Evolutionary conservation across 1,140 invertebrate species (phyloP).

Genomic region (Plodia interpunctella): DNA sequence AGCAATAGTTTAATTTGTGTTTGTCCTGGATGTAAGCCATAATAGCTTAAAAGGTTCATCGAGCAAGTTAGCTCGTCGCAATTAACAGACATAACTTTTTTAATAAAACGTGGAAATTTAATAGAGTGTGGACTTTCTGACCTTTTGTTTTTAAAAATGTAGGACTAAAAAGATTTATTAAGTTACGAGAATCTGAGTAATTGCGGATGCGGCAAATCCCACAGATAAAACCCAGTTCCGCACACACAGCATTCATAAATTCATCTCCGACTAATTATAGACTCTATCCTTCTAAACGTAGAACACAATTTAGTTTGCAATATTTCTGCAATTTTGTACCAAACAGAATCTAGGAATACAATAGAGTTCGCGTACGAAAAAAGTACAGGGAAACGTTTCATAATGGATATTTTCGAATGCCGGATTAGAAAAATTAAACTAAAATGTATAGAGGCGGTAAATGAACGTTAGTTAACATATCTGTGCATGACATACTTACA

Average conservation of each 20-base stretch:
- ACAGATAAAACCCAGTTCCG: constrained; percentile 15
- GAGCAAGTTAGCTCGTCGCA: neutral
- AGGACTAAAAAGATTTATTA: constrained; percentile 21
- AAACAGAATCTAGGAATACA: neutral
- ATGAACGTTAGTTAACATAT: no score
- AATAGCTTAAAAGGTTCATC: neutral
- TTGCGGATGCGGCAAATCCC: constrained; percentile 16
- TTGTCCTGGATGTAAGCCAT: no score
- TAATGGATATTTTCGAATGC: no score
- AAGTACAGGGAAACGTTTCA: no score
- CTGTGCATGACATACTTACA: no score
- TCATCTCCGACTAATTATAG: neutral
- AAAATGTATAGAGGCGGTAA: no score
- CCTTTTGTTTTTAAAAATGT: constrained; percentile 4
- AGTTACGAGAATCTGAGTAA: constrained; percentile 18
- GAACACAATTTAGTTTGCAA: neutral
- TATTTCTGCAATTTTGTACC: neutral
- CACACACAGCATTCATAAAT: neutral
- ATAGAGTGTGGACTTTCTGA: neutral
- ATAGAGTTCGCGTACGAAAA: no score
- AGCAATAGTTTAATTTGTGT: no score
- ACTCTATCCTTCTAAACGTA: neutral
- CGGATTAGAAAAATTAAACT: no score
- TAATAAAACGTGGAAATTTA: neutral
- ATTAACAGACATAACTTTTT: neutral